Percentiles rank a stretch among this genome's conserved stretches.
Evolutionary conservation across 2,888 invertebrate species (phyloP).

Genomic region (Pimpla rufipes): DNA sequence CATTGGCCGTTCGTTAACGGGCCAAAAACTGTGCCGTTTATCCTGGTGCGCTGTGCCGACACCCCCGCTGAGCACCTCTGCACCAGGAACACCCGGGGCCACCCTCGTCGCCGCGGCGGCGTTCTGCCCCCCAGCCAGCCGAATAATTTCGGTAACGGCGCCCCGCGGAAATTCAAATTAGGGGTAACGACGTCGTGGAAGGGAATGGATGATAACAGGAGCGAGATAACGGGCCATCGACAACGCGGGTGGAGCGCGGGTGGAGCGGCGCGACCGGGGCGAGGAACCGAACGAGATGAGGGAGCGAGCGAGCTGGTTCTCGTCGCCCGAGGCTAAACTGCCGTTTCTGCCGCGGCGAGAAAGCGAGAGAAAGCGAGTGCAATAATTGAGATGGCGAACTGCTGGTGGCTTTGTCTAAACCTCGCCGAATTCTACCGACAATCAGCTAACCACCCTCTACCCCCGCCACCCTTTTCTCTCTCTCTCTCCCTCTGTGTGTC

Average conservation of each 20-base stretch:
- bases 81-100: not conserved
- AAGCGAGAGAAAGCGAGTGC: constrained; percentile 59
- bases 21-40: constrained; percentile 26
- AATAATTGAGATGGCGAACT: constrained; percentile 77
- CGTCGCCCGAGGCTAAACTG: constrained; percentile 66
- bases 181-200: constrained; percentile 76
- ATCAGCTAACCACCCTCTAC: constrained; percentile 70
- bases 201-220: constrained; percentile 73
- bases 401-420: constrained; percentile 67
- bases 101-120: too few species aligned
- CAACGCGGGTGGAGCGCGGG: constrained; percentile 55
- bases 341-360: constrained; percentile 45
- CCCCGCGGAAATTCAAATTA: constrained; percentile 81
- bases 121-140: constrained; percentile 62
- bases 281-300: constrained; percentile 46
- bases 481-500: constrained; percentile 56
- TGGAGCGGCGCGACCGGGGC: not conserved
- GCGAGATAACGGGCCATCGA: constrained; percentile 72
- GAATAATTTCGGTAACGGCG: constrained; percentile 79
- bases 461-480: constrained; percentile 54
- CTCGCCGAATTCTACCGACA: constrained; percentile 71
- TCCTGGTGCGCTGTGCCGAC: constrained; percentile 38
- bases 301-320: constrained; percentile 48
- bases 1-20: constrained; percentile 31
- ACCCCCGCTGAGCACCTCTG: constrained; percentile 46